A percentile compares a stretch with the other conserved stretches of the same genome.
Conservation (phyloP, 2,797 vertebrate genomes). For the Chaetodon trifasciatus region DNA sequence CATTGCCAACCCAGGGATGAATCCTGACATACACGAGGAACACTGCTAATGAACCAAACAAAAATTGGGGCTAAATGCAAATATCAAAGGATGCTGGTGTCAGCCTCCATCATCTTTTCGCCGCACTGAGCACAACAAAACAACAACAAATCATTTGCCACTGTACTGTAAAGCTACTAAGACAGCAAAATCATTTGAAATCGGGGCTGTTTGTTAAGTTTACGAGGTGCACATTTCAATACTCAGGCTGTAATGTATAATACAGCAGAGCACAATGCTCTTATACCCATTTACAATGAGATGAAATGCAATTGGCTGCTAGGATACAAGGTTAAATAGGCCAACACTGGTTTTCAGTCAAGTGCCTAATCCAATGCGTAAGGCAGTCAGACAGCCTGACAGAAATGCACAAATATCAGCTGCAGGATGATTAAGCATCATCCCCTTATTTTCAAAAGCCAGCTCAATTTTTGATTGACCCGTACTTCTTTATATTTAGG, state of each 20-base stretch:
- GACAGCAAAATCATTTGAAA: constrained; percentile 51
- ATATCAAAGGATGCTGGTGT: constrained; percentile 61
- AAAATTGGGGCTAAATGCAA: constrained; percentile 52
- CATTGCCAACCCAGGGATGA: constrained; percentile 39
- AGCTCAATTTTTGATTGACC: constrained; percentile 65
- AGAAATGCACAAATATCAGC: constrained; percentile 56
- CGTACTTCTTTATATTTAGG: constrained; percentile 61
- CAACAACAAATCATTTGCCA: constrained; percentile 62
- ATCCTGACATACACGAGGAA: constrained; percentile 54
- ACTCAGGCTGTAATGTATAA: constrained; percentile 57
- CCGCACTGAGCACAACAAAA: constrained; percentile 52
- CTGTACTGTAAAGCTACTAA: constrained; percentile 44
- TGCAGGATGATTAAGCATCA: constrained; percentile 49
- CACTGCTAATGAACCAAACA: constrained; percentile 62
- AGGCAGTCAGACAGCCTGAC: constrained; percentile 50
- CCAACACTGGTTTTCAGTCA: constrained; percentile 56
- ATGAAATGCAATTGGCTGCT: constrained; percentile 61
- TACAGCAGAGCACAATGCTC: constrained; percentile 39
- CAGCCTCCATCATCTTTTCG: constrained; percentile 56
- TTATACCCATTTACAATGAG: constrained; percentile 58
- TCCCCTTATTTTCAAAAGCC: constrained; percentile 63
- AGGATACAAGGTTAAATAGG: constrained; percentile 61
- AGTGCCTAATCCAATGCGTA: constrained; percentile 58
- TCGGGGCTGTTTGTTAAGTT: constrained; percentile 57
- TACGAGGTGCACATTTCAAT: constrained; percentile 53